Conservation (phyloP, 2,888 invertebrate species). For the Drosophila putrida region DNA sequence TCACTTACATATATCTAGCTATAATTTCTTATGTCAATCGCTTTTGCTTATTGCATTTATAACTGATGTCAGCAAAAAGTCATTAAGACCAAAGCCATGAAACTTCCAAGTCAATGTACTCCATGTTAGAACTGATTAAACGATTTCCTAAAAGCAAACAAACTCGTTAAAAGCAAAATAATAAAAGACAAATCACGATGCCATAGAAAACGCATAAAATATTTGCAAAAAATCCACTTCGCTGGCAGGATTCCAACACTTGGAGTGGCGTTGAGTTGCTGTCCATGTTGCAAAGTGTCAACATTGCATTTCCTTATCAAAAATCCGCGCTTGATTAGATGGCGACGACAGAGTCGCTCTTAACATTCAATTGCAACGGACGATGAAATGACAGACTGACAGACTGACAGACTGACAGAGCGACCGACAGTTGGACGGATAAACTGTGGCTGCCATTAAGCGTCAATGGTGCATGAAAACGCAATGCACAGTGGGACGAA, state of each 20-base stretch:
- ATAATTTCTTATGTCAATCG: background rate
- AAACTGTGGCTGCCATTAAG: slow-evolving; percentile 55
- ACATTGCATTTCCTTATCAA: slow-evolving; percentile 72
- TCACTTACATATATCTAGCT: background rate
- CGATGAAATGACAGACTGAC: slow-evolving; percentile 25
- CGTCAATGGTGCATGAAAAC: slow-evolving; percentile 73
- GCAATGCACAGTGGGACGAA: slow-evolving; percentile 48
- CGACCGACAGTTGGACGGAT: slow-evolving; percentile 18
- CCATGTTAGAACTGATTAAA: slow-evolving; percentile 20
- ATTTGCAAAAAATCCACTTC: slow-evolving; percentile 17
- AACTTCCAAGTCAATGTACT: slow-evolving; percentile 44
- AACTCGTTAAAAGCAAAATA: slow-evolving; percentile 47
- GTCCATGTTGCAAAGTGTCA: slow-evolving; percentile 42
- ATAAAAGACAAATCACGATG: slow-evolving; percentile 56
- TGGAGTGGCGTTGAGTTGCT: background rate
- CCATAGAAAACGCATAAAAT: slow-evolving; percentile 58
- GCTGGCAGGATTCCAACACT: slow-evolving; percentile 20
- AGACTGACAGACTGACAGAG: slow-evolving; percentile 16
- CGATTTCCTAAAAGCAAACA: slow-evolving; percentile 27
- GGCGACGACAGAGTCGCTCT: slow-evolving; percentile 55
- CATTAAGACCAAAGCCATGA: slow-evolving; percentile 26
- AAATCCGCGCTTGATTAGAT: slow-evolving; percentile 70
- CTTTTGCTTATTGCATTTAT: background rate
- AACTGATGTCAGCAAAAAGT: slow-evolving; percentile 7
- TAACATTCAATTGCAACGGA: slow-evolving; percentile 55